Base-by-base conservation (phyloP, 2,113 vertebrate species). In the Coregonus clupeaformis region DNA sequence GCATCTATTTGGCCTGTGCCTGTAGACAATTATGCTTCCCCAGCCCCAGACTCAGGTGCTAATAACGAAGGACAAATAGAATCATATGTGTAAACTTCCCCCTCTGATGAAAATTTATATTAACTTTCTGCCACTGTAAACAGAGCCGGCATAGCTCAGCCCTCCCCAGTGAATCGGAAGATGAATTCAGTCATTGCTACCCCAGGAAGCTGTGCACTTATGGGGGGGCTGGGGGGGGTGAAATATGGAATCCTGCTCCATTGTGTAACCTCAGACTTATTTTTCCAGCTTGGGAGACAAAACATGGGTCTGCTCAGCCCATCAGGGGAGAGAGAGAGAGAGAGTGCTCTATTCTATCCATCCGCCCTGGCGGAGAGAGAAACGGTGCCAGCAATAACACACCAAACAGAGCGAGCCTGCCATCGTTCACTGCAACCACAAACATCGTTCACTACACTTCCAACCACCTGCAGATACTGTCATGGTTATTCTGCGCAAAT, bases 1-100 rank as follows among this genome's bases (percentile, higher is more conserved):
- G 97, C 98, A 98, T 98, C 96, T 99, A 96, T 98, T 99, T 99
- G 98, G 97, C 96, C 96, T 97, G 96, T 94, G 97, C 94, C 97
- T 98, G 98, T 98, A 99, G 98, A 99, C 98, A 99, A 99, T 99
- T 98, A 99, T 96, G 95, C 95, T 95, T 94, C 93, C 95, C 94
- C 95, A 94, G 96, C 94, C 95, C 79, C 94, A 97, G 97, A 97
- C 97, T 98, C 97, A 98, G 97, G 96, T 98, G 97, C 97, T 99
- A 98, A 99, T 99, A 99, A 98, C 98, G 96, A 98, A 99, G 97
- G 97, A 99, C 97, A 99, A 99, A 98, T 98, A 99, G 97, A 98
- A 99, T 98, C 97, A 95, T 98, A 97, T 97, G 97, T 99, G 97
- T 99, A 99, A 99, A 99, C 97, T 98, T 98, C 96, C 96, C 97